Conservation (phyloP, 2,113 vertebrate genomes). For the Microtus ochrogaster region DNA sequence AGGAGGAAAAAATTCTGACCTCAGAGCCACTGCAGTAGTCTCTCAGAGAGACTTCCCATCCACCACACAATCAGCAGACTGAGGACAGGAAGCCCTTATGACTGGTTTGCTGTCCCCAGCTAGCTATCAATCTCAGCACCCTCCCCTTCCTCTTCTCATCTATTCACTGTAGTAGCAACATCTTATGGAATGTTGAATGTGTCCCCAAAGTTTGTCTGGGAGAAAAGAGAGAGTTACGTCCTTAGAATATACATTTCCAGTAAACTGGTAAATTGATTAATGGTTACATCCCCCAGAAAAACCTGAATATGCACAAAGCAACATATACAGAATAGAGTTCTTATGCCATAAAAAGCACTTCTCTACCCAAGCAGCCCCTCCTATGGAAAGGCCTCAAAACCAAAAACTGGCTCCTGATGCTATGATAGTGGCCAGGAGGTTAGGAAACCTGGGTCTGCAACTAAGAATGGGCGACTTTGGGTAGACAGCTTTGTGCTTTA, state of each 20-base stretch:
- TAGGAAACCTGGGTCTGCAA: not conserved
- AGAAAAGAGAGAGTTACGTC: not conserved
- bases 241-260: constrained; percentile 27
- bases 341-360: not conserved
- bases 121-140: not conserved
- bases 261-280: not conserved
- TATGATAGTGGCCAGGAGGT: not conserved
- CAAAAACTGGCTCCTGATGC: too few species aligned
- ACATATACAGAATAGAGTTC: not conserved
- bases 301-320: not conserved
- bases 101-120: not conserved
- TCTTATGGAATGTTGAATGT: not conserved
- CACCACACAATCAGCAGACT: not conserved
- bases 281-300: not conserved
- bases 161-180: not conserved
- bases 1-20: not conserved
- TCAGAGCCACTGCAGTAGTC: not conserved
- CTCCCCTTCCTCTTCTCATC: not conserved
- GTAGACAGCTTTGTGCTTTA: not conserved
- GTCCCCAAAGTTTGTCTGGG: not conserved
- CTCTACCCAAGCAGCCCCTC: not conserved
- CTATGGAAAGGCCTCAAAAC: too few species aligned
- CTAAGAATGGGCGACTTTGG: not conserved
- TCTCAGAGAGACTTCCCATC: not conserved
- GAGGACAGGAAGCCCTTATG: not conserved